Base-by-base conservation (phyloP, 2,797 vertebrate species). In the Peromyscus eremicus region DNA sequence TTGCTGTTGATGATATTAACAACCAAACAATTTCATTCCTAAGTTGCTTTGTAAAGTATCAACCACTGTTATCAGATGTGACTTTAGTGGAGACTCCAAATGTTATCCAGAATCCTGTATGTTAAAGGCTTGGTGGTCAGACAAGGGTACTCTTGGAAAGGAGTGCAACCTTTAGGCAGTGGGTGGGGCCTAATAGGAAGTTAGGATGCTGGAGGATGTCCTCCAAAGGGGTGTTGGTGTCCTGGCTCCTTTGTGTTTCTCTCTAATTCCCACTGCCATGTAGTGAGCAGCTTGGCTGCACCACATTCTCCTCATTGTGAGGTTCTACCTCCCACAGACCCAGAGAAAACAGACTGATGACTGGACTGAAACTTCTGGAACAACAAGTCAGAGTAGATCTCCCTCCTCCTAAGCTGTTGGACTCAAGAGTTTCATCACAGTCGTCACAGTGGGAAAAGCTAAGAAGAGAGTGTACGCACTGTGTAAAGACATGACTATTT, bases 1-100 rank as follows among this genome's bases (percentile, higher is more conserved):
- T n/a, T 92, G n/a, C n/a, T 86, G 25, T 34, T 85, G 80, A n/a
- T 37, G 57, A 55, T 27, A 86, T 23, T 81, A 86, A 46, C 7
- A 68, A 14, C 43, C 13, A 19, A 84, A 64, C 77, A 68, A 80
- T 71, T 94, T 91, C 19, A 80, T 86, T 71, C 81, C 52, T 49
- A 92, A 90, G 81, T 87, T 94, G 16, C 6, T n/a, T 70, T 70
- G 49, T 40, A 86, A 94, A 77, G 68, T 81, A 89, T 55, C n/a
- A 25, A 62, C 23, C 84, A 62, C 57, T 46, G 14, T 80, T 43
- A 19, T 49, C 91, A 75, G 70, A 21, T 19, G 29, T 64, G 76
- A 49, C 37, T 68, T 23, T 32, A 40, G 23, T 43, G 29, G 34
- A 52, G 49, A 16, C 1, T 21, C 64, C 40, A 29, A 79, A n/a